Evolutionary conservation across 2,888 invertebrate species (phyloP).

Genomic region (Trissoscelio sp.): DNA sequence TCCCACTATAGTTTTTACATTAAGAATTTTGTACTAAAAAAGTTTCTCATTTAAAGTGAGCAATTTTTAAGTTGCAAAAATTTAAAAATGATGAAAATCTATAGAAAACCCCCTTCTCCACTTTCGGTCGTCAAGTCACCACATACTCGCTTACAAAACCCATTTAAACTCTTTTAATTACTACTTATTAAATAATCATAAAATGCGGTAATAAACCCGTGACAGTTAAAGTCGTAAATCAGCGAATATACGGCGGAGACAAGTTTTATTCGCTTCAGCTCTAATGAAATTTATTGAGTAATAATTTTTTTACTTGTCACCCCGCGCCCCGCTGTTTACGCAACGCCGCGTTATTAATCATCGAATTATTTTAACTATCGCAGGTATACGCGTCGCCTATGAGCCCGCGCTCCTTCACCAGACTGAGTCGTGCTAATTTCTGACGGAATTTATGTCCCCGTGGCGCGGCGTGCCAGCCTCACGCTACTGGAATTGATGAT

Average conservation of each 20-base stretch:
- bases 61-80: no score
- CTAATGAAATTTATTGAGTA: conserved; percentile 58
- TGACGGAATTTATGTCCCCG: conserved; percentile 66
- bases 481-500: conserved; percentile 70
- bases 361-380: conserved; percentile 64
- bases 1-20: no score
- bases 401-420: conserved; percentile 54
- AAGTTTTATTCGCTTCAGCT: conserved; percentile 56
- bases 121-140: conserved; percentile 13
- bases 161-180: conserved; percentile 47
- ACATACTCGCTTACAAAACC: conserved; percentile 13
- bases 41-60: no score
- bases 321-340: conserved; percentile 38
- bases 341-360: conserved; percentile 58
- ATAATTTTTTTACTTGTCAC: conserved; percentile 46
- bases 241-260: conserved; percentile 47
- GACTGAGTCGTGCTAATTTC: conserved; percentile 66
- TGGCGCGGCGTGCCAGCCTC: conserved; percentile 63
- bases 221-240: conserved; percentile 57
- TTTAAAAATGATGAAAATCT: no score
- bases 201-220: conserved; percentile 52
- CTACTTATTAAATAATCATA: conserved; percentile 63
- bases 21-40: no score
- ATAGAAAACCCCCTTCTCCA: no score
- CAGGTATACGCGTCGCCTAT: conserved; percentile 40